phyloP scores from a whole-genome alignment of 1,140 invertebrate genomes.

The Trichonephila clavipes region DNA sequence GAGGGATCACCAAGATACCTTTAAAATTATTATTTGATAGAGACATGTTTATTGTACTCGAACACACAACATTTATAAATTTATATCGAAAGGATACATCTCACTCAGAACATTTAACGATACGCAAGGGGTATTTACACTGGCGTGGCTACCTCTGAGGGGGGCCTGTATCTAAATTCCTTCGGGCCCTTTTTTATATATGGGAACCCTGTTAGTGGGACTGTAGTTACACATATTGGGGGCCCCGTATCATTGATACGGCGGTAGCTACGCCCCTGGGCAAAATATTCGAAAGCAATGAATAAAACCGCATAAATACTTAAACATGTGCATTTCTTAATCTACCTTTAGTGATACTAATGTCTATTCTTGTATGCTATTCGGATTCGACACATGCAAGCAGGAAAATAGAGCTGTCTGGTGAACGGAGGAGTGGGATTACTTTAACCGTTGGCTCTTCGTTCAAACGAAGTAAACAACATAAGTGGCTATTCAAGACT shows the following conservation, averaged over 20 bases:
- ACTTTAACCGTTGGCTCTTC: neutral
- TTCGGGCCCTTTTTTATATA: too few relatives aligned
- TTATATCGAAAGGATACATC: too few relatives aligned
- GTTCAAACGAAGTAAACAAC: constrained; percentile 52
- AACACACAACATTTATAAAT: too few relatives aligned
- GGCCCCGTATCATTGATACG: too few relatives aligned
- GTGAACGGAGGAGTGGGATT: constrained; percentile 33
- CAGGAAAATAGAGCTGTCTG: neutral
- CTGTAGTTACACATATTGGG: too few relatives aligned
- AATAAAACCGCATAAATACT: neutral
- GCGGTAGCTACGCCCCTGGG: too few relatives aligned
- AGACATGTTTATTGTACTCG: too few relatives aligned
- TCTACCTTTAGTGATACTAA: neutral
- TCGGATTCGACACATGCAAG: neutral
- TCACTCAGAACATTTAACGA: neutral
- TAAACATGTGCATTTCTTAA: neutral
- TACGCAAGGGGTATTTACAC: neutral
- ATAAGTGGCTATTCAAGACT: constrained; percentile 49
- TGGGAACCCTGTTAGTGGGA: too few relatives aligned
- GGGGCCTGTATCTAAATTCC: too few relatives aligned
- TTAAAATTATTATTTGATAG: too few relatives aligned
- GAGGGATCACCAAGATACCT: too few relatives aligned
- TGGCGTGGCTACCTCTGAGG: too few relatives aligned
- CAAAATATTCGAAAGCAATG: neutral
- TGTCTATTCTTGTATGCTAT: neutral